A percentile compares a stretch with the other conserved stretches of the same genome.
phyloP scores from a whole-genome alignment of 2,888 invertebrate species.

The Epistrophella euchroma region DNA sequence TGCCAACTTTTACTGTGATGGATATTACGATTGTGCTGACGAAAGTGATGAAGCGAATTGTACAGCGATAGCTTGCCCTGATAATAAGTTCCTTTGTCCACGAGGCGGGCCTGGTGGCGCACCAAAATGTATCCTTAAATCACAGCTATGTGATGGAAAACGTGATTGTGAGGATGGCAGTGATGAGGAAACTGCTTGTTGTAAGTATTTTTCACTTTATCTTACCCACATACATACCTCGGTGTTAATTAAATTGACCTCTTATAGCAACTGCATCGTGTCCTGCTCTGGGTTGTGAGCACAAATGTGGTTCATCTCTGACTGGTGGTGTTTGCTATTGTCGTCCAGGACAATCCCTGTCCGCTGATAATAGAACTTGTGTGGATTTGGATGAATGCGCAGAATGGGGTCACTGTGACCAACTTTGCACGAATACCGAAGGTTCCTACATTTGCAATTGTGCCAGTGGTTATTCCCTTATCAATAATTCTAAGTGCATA shows the following conservation, averaged over 20 bases:
- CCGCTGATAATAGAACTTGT: slow-evolving; percentile 93
- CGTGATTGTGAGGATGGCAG: slow-evolving; percentile 95
- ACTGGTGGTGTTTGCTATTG: slow-evolving; percentile 96
- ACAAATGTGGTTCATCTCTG: slow-evolving; percentile 95
- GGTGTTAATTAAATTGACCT: slow-evolving; percentile 59
- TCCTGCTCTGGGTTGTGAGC: slow-evolving; percentile 93
- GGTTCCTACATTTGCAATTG: slow-evolving; percentile 94
- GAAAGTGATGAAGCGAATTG: slow-evolving; percentile 95
- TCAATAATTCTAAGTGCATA: slow-evolving; percentile 87
- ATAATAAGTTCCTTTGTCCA: slow-evolving; percentile 95
- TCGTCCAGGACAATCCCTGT: slow-evolving; percentile 92
- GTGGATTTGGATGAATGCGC: slow-evolving; percentile 95
- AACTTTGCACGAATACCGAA: slow-evolving; percentile 94
- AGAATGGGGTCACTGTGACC: slow-evolving; percentile 98
- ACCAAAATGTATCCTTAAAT: slow-evolving; percentile 94
- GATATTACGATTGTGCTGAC: slow-evolving; percentile 95
- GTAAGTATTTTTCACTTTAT: slow-evolving; percentile 86
- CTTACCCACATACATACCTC: background rate
- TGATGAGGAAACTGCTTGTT: slow-evolving; percentile 94
- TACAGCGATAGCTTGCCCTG: slow-evolving; percentile 93
- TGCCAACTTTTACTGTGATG: slow-evolving; percentile 90
- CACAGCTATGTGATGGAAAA: slow-evolving; percentile 95
- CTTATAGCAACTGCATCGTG: slow-evolving; percentile 91
- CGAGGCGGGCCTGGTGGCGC: slow-evolving; percentile 89
- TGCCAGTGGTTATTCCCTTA: slow-evolving; percentile 89